These are phyloP conservation scores for Exocentrus adspersus DNA, from an alignment of 2,888 invertebrate genomes.

Conservation along the genomic window DNA sequence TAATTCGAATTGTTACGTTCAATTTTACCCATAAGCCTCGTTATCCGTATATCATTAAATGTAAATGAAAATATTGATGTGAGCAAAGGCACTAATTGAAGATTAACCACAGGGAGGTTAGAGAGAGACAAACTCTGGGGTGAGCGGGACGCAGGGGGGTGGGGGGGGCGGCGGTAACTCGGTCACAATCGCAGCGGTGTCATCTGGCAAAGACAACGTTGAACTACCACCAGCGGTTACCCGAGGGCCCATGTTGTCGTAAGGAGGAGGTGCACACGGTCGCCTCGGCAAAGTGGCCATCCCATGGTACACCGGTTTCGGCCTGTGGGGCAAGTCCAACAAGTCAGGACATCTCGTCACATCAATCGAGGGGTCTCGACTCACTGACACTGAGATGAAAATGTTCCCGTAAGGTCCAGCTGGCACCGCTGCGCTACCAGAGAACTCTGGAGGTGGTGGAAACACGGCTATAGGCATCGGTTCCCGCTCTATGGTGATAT, in stretches of 20 bases:
- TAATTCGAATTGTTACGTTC: not conserved
- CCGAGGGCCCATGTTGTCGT: constrained; percentile 91
- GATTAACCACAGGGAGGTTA: constrained; percentile 63
- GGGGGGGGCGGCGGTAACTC: constrained; percentile 67
- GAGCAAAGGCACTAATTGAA: constrained; percentile 66
- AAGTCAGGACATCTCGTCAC: constrained; percentile 83
- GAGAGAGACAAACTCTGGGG: constrained; percentile 69
- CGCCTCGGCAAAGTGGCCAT: constrained; percentile 63
- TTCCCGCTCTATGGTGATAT: constrained; percentile 67
- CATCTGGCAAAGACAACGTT: constrained; percentile 82
- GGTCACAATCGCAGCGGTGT: constrained; percentile 63
- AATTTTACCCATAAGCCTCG: constrained; percentile 15
- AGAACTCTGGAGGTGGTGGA: constrained; percentile 70
- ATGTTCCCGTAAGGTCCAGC: constrained; percentile 77
- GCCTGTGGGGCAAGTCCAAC: constrained; percentile 74
- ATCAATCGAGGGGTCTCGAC: constrained; percentile 75
- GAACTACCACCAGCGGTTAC: constrained; percentile 91
- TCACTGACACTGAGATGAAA: constrained; percentile 84
- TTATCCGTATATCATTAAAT: constrained; percentile 2
- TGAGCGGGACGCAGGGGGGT: constrained; percentile 69
- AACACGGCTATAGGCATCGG: constrained; percentile 62
- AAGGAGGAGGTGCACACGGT: constrained; percentile 64
- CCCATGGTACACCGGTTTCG: constrained; percentile 61
- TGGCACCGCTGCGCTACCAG: constrained; percentile 64
- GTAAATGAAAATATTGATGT: constrained; percentile 51